A percentile compares a stretch with the other conserved stretches of the same genome.
These are phyloP conservation scores for Nematolebias whitei DNA, from an alignment of 2,113 vertebrate species.

Conservation along the genomic window DNA sequence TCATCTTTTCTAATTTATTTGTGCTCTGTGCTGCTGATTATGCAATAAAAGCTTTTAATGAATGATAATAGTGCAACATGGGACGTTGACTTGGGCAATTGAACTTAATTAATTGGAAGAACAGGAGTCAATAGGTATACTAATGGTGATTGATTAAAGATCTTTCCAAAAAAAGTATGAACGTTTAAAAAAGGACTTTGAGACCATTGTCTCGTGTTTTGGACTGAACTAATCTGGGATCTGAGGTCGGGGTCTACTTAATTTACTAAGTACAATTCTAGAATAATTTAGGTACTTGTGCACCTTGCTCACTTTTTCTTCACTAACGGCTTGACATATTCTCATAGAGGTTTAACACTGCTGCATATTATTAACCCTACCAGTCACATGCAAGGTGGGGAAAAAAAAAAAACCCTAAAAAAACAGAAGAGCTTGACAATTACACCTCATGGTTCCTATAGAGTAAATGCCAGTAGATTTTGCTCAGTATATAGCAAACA, in stretches of 20 bases:
- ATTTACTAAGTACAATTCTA: neutral
- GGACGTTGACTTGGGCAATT: conserved; percentile 66
- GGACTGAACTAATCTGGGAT: conserved; percentile 34
- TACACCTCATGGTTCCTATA: conserved; percentile 8
- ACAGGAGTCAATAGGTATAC: conserved; percentile 55
- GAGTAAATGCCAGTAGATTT: conserved; percentile 3
- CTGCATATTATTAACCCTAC: conserved; percentile 7
- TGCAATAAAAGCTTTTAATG: conserved; percentile 60
- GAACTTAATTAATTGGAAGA: conserved; percentile 65
- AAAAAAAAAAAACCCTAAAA: too few species aligned
- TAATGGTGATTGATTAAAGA: conserved; percentile 72
- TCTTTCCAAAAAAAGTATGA: conserved; percentile 37
- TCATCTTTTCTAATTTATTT: conserved; percentile 52
- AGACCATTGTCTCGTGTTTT: conserved; percentile 30
- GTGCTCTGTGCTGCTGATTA: conserved; percentile 36
- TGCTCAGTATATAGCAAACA: too few species aligned
- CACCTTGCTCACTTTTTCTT: neutral
- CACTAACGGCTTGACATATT: neutral
- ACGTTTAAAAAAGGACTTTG: conserved; percentile 30
- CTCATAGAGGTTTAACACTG: neutral
- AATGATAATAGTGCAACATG: conserved; percentile 65
- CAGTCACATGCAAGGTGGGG: neutral
- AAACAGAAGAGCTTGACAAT: conserved; percentile 1
- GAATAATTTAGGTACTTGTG: neutral
- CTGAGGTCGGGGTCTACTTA: neutral